Evolutionary conservation across 2,113 vertebrate species (phyloP).

Genomic region (Thymallus thymallus): DNA sequence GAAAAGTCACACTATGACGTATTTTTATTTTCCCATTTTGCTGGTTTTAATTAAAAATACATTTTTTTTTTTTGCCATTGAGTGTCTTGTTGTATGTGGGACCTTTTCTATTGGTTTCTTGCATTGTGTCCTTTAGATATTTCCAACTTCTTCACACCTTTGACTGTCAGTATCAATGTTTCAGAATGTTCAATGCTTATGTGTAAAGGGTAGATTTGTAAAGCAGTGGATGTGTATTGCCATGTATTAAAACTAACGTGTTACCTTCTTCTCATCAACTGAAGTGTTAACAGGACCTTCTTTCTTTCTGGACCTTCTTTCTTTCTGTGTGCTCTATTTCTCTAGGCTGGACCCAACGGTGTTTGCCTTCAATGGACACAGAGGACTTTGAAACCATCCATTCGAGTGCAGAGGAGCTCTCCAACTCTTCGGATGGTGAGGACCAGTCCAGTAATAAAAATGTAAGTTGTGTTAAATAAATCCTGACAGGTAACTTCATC

Average conservation of each 20-base stretch:
- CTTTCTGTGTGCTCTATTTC: neutral
- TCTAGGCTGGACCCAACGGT: conserved; percentile 81
- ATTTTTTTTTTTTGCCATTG: neutral
- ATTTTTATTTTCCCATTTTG: neutral
- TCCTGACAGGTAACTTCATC: conserved; percentile 13
- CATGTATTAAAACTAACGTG: no score
- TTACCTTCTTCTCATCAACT: neutral
- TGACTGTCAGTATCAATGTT: no score
- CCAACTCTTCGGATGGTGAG: conserved; percentile 85
- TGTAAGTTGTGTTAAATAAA: conserved; percentile 60
- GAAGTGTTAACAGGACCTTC: neutral
- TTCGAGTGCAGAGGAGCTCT: conserved; percentile 86
- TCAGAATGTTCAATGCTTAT: no score
- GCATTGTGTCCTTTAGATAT: no score
- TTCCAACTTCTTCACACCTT: no score
- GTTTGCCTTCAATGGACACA: conserved; percentile 80
- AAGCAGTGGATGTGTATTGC: no score
- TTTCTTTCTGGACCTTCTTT: no score
- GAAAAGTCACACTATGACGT: no score
- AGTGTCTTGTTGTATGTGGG: neutral
- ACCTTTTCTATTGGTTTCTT: neutral
- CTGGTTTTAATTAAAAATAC: neutral
- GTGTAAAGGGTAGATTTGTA: no score
- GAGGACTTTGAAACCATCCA: conserved; percentile 89
- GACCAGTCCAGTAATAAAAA: conserved; percentile 81